These are phyloP conservation scores for Aleadryas rufinucha DNA, from an alignment of 2,113 vertebrate species.

Conservation along the genomic window DNA sequence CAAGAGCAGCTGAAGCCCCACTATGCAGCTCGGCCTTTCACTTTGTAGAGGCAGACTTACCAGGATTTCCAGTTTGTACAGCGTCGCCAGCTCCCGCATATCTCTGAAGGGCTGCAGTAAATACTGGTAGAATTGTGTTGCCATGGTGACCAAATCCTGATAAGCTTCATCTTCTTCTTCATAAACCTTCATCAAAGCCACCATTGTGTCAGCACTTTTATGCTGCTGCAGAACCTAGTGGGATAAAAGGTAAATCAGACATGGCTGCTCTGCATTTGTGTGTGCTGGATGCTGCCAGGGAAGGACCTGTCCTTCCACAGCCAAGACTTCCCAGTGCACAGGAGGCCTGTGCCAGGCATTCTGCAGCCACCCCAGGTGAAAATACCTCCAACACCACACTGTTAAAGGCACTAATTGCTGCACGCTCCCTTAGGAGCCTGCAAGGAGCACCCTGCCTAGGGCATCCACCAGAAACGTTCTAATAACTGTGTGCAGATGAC, in stretches of 20 bases:
- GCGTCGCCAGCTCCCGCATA: slow-evolving; percentile 89
- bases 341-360: not conserved
- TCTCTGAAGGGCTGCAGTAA: slow-evolving; percentile 93
- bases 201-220: slow-evolving; percentile 76
- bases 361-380: not conserved
- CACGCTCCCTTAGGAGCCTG: not conserved
- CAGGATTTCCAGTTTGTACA: slow-evolving; percentile 89
- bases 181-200: slow-evolving; percentile 85
- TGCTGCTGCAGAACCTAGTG: slow-evolving; percentile 86
- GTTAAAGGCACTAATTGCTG: not conserved
- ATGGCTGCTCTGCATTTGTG: not conserved
- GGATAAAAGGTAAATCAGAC: slow-evolving; percentile 28
- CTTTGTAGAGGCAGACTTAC: slow-evolving; percentile 69
- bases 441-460: not conserved
- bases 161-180: slow-evolving; percentile 87
- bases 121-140: slow-evolving; percentile 91
- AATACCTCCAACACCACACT: not conserved
- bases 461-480: not conserved
- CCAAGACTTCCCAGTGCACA: not conserved
- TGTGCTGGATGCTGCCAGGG: not conserved
- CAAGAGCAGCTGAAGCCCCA: not conserved
- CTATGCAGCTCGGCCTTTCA: not conserved
- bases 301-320: not conserved
- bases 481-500: not conserved
- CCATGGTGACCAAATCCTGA: slow-evolving; percentile 83